Evolutionary conservation across 2,113 vertebrate genomes (phyloP), one percentile per base, ranked within the genome.

Genomic region (Syngnathoides biaculeatus): DNA sequence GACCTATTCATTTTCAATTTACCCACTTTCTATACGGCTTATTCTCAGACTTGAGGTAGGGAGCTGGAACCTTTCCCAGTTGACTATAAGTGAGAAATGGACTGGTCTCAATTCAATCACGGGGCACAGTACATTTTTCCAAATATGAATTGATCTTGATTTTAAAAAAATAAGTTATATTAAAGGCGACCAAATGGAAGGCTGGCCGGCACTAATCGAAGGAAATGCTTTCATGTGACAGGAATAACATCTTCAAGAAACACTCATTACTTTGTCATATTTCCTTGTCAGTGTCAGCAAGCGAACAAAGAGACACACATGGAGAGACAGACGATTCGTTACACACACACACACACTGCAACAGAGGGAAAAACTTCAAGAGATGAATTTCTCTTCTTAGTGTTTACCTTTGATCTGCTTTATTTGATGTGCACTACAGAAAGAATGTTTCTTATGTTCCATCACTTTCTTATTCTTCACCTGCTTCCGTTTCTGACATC

Each of bases 361-460:
- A 62, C 59, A 63, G 40, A 67, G 14, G 38, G 55, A 24, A 48
- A 43, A 71, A 78, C 72, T 65, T 77, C 76, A 71, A 82, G 52
- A 86, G 67, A 84, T 71, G 48, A 69, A 83, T 77, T 81, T 84
- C 60, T 79, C 67, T 80, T 85, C 64, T 77, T 83, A 84, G 74
- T 79, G 64, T 85, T 76, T 73, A 69, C 79, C 81, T 90, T 87
- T 90, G 86, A 90, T 89, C 86, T 78, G 78, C 64, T 78, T 87
- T 79, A 81, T 87, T 84, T 87, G 84, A 89, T 87, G 79, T 89
- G 76, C 65, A 62, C 74, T 53, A 60, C 69, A 71, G 76, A 84
- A 83, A 82, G 75, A 83, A 84, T 68, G 63, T 76, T 82, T 61
- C 58, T 69, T 14, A 14, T 14, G 20, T 62, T 43, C n/a, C 56